Base-by-base conservation (phyloP, 2,888 invertebrate genomes). In the Toxonevra muliebris region DNA sequence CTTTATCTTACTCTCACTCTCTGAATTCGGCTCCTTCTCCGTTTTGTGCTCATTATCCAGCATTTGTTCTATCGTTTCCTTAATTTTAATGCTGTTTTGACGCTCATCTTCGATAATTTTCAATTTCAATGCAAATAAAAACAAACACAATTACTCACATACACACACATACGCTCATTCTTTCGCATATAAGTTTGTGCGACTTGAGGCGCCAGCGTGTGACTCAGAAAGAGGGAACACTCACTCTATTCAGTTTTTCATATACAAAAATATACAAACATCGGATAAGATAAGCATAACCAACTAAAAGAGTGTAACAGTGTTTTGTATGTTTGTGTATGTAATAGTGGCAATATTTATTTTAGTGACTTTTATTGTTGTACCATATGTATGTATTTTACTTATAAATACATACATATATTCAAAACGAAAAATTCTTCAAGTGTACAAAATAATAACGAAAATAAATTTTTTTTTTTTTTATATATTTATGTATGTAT, bases 121-220 rank as follows among this genome's bases (percentile, higher is more conserved):
- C 61, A 61, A 61, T 61, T 61, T 61, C 61, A 61, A 61, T 61
- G 61, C 61, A 61, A 61, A 61, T 61, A 61, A 61, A 61, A 61
- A 61, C 61, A 61, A 61, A 61, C 53, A 61, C 61, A 53, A 61
- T 20, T 61, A 58, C 54, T n/a, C 54, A 19, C 54, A 2, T 19
- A 58, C 9, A 5, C 58, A 58, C 42, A 8, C 41, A 48, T 1
- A 13, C 13, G 8, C 15, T 3, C 10, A 48, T 7, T 13, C 48
- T 10, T 48, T 7, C 15, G 5, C 15, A 15, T 48, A 11, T 15
- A 48, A 3, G 15, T 15, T 4, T 15, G 15, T 20, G 54, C 19
- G 20, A 48, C n/a, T 48, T 8, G n/a, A 48, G 13, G 48, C 15
- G 48, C 15, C n/a, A n/a, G 48, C 5, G n/a, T 15, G 11, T 48